These are phyloP conservation scores for Beris chalybata DNA, from an alignment of 2,888 invertebrate species.

Conservation along the genomic window DNA sequence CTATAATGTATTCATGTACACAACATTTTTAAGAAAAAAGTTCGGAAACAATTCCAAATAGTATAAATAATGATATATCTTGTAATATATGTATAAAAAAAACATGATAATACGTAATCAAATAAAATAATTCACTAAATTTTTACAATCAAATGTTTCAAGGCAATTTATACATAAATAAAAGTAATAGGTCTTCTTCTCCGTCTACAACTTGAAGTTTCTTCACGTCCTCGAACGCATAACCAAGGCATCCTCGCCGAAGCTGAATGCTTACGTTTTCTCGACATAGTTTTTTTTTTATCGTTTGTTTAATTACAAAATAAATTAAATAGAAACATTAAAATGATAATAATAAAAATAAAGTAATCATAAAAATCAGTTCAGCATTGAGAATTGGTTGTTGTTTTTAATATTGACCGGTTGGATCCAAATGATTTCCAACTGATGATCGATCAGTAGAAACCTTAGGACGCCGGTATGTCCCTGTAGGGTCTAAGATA, in stretches of 20 bases:
- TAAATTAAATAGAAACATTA: slow-evolving; percentile 6
- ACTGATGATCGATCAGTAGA: slow-evolving; percentile 41
- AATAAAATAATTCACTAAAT: no score
- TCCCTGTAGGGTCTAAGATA: slow-evolving; percentile 54
- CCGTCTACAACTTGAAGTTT: slow-evolving; percentile 56
- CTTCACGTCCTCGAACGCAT: slow-evolving; percentile 55
- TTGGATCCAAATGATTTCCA: slow-evolving; percentile 50
- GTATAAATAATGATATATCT: no score
- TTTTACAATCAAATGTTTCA: no score
- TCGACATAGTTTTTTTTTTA: slow-evolving; percentile 11
- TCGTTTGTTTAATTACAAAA: slow-evolving; percentile 2
- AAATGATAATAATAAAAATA: slow-evolving; percentile 7
- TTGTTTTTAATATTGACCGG: slow-evolving; percentile 51
- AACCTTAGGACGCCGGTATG: slow-evolving; percentile 48
- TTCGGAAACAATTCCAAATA: no score
- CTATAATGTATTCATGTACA: no score
- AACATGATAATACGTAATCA: no score
- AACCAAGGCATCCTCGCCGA: slow-evolving; percentile 48
- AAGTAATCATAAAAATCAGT: slow-evolving; percentile 8
- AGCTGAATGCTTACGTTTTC: slow-evolving; percentile 8
- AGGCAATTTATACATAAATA: no score
- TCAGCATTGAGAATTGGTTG: not conserved
- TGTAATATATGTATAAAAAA: no score
- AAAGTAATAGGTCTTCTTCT: slow-evolving; percentile 49
- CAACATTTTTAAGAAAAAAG: no score